Base-by-base conservation (phyloP, 2,797 vertebrate species). In the Amblyopsis hoosieri region DNA sequence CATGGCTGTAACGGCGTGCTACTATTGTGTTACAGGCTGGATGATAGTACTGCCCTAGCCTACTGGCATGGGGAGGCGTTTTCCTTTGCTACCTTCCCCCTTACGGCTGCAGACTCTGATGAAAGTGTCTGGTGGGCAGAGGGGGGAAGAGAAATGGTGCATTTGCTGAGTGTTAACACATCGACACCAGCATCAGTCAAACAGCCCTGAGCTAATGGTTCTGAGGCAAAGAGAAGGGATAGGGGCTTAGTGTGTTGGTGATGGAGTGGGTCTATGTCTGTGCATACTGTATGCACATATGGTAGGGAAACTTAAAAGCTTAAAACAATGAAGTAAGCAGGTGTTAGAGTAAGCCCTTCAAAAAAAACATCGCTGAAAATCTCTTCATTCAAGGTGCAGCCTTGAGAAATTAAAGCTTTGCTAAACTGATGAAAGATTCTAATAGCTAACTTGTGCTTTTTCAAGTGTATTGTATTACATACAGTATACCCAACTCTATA, bases 21-120 rank as follows among this genome's bases (percentile, higher is more conserved):
- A 23, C 71, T 78, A 74, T 89, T 76, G 29, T 78, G 74, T 90
- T 88, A 78, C 81, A 57, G 75, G 66, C 72, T 77, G 82, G 57
- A 70, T 79, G 85, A 81, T 74, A 76, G 68, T 58, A 13, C 66
- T 57, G 74, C 54, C 64, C 69, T 67, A 49, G 57, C 13, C 59
- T 54, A 45, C 45, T 71, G 73, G 83, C 85, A 79, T 65, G 37
- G 48, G 8, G 58, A 45, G 48, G 68, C 76, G 72, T 75, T 82
- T 74, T 3, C 7, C 48, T 66, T 60, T 13, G 45, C 61, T 54
- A 2, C 50, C 53, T 49, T 59, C 58, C 54, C 71, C 47, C 50
- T 29, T 45, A 46, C 69, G 67, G 52, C 64, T 67, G 46, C 1
- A 72, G 62, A 71, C 19, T 66, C 62, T 71, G 62, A 71, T 67